A percentile compares a stretch with the other conserved stretches of the same genome.
Evolutionary conservation across 1,140 invertebrate genomes (phyloP).

Genomic region (Conopomorpha cramerella): DNA sequence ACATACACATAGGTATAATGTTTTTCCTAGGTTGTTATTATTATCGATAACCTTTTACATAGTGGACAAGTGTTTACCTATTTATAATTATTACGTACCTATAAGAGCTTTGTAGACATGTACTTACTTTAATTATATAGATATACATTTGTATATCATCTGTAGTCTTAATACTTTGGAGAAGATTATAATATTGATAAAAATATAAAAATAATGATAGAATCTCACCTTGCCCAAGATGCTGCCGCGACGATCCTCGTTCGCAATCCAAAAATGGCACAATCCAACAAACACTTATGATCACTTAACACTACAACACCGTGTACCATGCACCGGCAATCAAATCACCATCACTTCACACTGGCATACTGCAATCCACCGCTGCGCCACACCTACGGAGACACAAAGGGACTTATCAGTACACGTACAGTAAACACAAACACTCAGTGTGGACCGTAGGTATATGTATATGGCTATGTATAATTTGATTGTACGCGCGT

Average conservation of each 20-base stretch:
- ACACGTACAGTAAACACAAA: conserved; percentile 9
- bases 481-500: not conserved
- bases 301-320: conserved; percentile 56
- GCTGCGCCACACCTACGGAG: conserved; percentile 37
- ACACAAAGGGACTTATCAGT: conserved; percentile 32
- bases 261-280: conserved; percentile 54
- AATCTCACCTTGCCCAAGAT: conserved; percentile 48
- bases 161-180: too few relatives aligned
- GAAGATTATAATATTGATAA: conserved; percentile 4
- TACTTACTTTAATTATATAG: too few relatives aligned
- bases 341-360: conserved; percentile 51
- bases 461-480: not conserved
- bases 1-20: too few relatives aligned
- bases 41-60: too few relatives aligned
- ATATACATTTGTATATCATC: too few relatives aligned
- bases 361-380: conserved; percentile 29
- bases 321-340: conserved; percentile 25
- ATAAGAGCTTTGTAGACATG: too few relatives aligned
- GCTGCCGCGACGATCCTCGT: conserved; percentile 43
- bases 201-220: conserved; percentile 8
- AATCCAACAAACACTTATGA: conserved; percentile 51
- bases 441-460: not conserved
- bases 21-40: too few relatives aligned
- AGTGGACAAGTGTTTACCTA: too few relatives aligned
- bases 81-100: too few relatives aligned